Percentiles rank a stretch among this genome's conserved stretches.
phyloP scores from a whole-genome alignment of 2,888 invertebrate species.

The Slavum lentiscoides region DNA sequence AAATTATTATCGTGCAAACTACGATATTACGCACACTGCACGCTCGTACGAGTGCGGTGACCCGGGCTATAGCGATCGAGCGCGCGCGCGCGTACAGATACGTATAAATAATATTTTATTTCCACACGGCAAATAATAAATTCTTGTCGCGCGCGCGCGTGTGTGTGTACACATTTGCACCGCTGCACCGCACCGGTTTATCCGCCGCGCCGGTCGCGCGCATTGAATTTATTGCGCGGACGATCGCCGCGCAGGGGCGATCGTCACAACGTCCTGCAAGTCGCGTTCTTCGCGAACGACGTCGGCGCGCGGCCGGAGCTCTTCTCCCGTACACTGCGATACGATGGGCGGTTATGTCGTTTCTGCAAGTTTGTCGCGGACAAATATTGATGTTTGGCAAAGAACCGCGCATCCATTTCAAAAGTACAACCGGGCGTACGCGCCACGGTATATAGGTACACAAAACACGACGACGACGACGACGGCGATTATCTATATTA shows the following conservation, averaged over 20 bases:
- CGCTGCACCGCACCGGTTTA: not conserved
- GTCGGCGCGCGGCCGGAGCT: not conserved
- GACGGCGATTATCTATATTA: constrained; percentile 36
- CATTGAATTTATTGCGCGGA: constrained; percentile 16
- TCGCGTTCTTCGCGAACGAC: not conserved
- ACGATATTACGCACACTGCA: too few relatives aligned
- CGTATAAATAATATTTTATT: not conserved
- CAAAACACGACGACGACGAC: constrained; percentile 31
- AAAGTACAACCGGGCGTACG: constrained; percentile 47
- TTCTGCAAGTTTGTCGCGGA: constrained; percentile 52
- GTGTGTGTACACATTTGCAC: not conserved
- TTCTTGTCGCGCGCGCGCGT: not conserved
- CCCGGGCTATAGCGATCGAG: too few relatives aligned
- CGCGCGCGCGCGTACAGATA: not conserved
- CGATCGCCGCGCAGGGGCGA: too few relatives aligned
- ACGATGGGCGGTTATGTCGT: constrained; percentile 20
- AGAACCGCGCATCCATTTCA: constrained; percentile 49
- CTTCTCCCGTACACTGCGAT: constrained; percentile 3
- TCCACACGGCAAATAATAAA: constrained; percentile 6
- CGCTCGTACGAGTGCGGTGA: too few relatives aligned
- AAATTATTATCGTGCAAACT: too few relatives aligned
- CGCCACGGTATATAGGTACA: constrained; percentile 18
- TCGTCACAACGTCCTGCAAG: too few relatives aligned
- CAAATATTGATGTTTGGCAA: constrained; percentile 54
- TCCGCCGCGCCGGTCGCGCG: not conserved